Percentiles rank a stretch among this genome's conserved stretches.
phyloP scores from a whole-genome alignment of 2,797 vertebrate species.

The Hyperoplus lanceolatus region DNA sequence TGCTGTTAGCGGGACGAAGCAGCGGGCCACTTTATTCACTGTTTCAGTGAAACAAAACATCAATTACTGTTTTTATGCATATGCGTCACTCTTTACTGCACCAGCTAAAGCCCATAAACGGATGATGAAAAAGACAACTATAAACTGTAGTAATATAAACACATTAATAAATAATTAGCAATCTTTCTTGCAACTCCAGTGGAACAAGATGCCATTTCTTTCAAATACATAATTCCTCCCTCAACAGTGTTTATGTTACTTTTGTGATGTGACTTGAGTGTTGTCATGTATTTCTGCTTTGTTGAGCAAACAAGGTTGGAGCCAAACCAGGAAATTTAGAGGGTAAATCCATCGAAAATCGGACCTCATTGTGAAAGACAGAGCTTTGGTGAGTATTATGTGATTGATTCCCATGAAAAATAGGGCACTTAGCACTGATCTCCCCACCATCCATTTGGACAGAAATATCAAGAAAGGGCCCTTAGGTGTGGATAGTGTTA shows the following conservation, averaged over 20 bases:
- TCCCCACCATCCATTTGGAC: conserved; percentile 61
- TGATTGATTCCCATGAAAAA: conserved; percentile 52
- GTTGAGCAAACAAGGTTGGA: conserved; percentile 46
- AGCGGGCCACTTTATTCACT: conserved; percentile 63
- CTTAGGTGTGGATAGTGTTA: conserved; percentile 72
- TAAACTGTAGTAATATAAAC: conserved; percentile 19
- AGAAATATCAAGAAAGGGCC: conserved; percentile 75
- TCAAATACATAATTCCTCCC: neutral
- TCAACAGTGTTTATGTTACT: conserved; percentile 23
- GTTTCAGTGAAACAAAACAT: conserved; percentile 51
- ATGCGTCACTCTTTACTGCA: conserved; percentile 49
- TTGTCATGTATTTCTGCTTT: conserved; percentile 41
- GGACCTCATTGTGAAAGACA: conserved; percentile 42
- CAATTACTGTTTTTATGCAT: conserved; percentile 59
- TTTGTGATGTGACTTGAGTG: conserved; percentile 27
- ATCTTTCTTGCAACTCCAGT: conserved; percentile 13
- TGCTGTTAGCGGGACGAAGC: conserved; percentile 68
- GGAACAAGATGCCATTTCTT: neutral
- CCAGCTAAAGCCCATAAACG: conserved; percentile 26
- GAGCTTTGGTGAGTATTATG: conserved; percentile 38
- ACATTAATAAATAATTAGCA: conserved; percentile 26
- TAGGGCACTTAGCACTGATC: conserved; percentile 61
- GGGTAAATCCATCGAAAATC: conserved; percentile 47
- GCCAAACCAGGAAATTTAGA: conserved; percentile 32
- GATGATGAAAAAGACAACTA: conserved; percentile 21